These are phyloP conservation scores for Myotis daubentonii DNA, from an alignment of 2,797 vertebrate genomes.

Conservation along the genomic window DNA sequence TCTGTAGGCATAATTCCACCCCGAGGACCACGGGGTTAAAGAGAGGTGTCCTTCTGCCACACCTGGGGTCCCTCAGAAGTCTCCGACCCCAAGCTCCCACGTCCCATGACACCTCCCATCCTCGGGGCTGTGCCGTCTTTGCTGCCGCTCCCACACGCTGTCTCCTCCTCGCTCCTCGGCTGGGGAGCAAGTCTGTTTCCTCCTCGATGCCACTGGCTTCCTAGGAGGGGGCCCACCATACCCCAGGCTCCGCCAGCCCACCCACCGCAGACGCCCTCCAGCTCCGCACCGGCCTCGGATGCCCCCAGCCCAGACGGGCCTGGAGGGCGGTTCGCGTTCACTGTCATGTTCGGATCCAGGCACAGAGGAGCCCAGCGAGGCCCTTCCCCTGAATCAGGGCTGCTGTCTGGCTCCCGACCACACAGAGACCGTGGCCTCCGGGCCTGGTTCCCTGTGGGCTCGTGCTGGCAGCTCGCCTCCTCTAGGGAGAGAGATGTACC, in stretches of 20 bases:
- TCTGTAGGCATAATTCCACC: background rate
- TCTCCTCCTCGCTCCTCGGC: background rate
- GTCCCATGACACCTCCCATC: fast-evolving
- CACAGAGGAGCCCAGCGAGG: background rate
- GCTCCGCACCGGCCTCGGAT: background rate
- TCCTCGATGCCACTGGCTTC: background rate
- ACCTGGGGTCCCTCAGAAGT: background rate
- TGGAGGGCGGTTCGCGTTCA: background rate
- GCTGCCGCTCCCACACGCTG: fast-evolving
- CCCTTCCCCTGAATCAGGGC: too few species aligned
- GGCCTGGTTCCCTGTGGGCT: background rate
- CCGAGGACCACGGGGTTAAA: background rate
- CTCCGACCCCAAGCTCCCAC: background rate
- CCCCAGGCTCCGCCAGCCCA: background rate
- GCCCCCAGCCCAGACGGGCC: background rate
- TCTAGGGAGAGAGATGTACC: background rate
- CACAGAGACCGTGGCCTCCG: background rate
- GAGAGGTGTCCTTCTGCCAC: background rate
- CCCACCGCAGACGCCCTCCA: background rate
- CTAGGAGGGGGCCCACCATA: background rate
- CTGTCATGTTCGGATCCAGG: background rate
- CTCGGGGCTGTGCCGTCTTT: background rate
- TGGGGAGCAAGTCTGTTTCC: too few species aligned
- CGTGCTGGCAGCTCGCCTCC: background rate
- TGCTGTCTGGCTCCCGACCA: too few species aligned